phyloP scores from a whole-genome alignment of 1,140 invertebrate species.

The Drosophila malerkotliana region DNA sequence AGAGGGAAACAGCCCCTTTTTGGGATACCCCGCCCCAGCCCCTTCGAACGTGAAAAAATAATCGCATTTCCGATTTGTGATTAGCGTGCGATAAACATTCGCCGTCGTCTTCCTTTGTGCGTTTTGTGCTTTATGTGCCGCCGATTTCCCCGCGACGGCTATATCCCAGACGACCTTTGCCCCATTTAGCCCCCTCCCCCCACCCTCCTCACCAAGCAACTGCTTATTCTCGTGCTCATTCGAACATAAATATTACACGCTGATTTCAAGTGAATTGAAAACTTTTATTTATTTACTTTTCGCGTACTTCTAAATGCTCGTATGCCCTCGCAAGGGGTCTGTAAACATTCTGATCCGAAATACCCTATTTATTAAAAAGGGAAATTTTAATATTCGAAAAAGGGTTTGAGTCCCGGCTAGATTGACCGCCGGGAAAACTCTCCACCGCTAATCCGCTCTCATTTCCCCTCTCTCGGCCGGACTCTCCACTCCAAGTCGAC shows the following conservation, averaged over 20 bases:
- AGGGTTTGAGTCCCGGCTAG: too few relatives aligned
- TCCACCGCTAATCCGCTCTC: too few relatives aligned
- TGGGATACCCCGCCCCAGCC: too few relatives aligned
- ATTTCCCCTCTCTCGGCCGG: too few relatives aligned
- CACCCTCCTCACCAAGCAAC: neutral
- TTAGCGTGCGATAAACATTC: slow-evolving; percentile 75
- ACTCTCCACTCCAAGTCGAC: too few relatives aligned
- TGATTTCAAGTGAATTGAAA: slow-evolving; percentile 70
- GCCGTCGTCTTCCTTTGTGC: slow-evolving; percentile 31
- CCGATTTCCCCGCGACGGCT: slow-evolving; percentile 4
- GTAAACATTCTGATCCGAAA: neutral
- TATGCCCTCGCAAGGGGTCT: neutral
- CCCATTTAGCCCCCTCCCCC: slow-evolving; percentile 1
- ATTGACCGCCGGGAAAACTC: too few relatives aligned
- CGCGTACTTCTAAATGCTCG: neutral
- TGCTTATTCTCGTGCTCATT: slow-evolving; percentile 23
- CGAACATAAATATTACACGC: slow-evolving; percentile 70
- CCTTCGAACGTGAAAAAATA: slow-evolving; percentile 59
- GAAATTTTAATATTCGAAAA: neutral
- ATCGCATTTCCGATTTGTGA: slow-evolving; percentile 77
- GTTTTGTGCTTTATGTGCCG: slow-evolving; percentile 25
- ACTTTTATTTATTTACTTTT: slow-evolving; percentile 55
- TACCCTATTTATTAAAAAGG: too few relatives aligned
- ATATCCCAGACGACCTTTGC: slow-evolving; percentile 19
- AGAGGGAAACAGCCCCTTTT: too few relatives aligned